Evolutionary conservation across 2,888 invertebrate species (phyloP).

Genomic region (Diaphora mendica): DNA sequence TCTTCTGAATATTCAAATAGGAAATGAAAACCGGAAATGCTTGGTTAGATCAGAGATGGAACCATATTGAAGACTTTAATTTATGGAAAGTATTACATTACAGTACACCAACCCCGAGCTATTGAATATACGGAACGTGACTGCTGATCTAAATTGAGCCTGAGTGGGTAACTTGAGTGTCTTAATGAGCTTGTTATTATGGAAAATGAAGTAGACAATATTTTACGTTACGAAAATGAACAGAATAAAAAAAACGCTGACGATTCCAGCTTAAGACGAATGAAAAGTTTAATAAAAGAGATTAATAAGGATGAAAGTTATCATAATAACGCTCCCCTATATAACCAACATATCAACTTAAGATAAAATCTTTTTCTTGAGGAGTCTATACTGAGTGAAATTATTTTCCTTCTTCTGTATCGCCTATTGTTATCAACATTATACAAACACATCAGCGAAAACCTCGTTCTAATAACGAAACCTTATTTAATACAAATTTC

Average conservation of each 20-base stretch:
- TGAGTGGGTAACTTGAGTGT: conserved; percentile 54
- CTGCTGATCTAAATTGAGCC: conserved; percentile 75
- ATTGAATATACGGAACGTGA: conserved; percentile 79
- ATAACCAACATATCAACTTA: conserved; percentile 28
- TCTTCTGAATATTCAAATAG: conserved; percentile 78
- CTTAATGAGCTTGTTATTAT: conserved; percentile 35
- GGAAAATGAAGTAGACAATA: conserved; percentile 20
- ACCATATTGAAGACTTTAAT: conserved; percentile 71
- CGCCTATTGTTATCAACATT: not conserved
- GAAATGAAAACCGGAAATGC: conserved; percentile 75
- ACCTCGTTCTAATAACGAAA: not conserved
- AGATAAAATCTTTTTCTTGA: conserved; percentile 38
- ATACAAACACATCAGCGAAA: not conserved
- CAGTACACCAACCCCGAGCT: conserved; percentile 52
- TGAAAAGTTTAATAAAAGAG: not conserved
- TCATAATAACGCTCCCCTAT: conserved; percentile 22
- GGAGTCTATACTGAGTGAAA: conserved; percentile 34
- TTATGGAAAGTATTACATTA: conserved; percentile 81
- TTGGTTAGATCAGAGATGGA: conserved; percentile 76
- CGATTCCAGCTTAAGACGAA: not conserved
- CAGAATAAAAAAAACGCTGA: not conserved
- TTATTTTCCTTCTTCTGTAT: conserved; percentile 24
- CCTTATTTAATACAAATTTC: not conserved
- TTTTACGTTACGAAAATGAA: conserved; percentile 1
- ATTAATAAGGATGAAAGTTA: conserved; percentile 16